A percentile compares a stretch with the other conserved stretches of the same genome.
Evolutionary conservation across 2,888 invertebrate genomes (phyloP).

Genomic region (Rhagophthalmus giganteus): DNA sequence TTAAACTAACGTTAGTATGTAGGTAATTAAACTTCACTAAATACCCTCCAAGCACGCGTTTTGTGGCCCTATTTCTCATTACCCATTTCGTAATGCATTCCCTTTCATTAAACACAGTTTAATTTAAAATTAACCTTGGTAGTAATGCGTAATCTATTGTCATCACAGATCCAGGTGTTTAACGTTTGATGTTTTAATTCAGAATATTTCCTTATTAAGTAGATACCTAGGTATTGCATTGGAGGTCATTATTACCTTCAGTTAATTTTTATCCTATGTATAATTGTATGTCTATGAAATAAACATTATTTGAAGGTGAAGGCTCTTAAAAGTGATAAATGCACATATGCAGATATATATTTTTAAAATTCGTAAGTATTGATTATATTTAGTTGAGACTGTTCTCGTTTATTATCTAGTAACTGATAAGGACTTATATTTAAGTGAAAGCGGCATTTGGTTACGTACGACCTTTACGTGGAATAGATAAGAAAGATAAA

Average conservation of each 20-base stretch:
- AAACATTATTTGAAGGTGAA: too few species aligned
- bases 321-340: not conserved
- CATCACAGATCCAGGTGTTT: too few species aligned
- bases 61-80: constrained; percentile 9
- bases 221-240: too few species aligned
- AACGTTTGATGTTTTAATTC: constrained; percentile 2
- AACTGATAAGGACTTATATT: constrained; percentile 15
- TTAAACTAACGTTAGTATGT: constrained; percentile 4
- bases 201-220: not conserved
- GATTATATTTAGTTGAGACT: not conserved
- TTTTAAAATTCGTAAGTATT: constrained; percentile 1
- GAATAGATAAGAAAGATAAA: constrained; percentile 20
- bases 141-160: too few species aligned
- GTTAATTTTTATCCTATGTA: too few species aligned
- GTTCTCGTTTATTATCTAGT: constrained; percentile 6
- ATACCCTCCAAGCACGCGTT: constrained; percentile 8
- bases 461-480: constrained; percentile 8
- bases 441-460: constrained; percentile 5
- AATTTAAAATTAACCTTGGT: constrained; percentile 15
- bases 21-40: constrained; percentile 12
- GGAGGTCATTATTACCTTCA: too few species aligned
- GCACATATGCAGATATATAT: not conserved
- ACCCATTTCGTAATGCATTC: constrained; percentile 4
- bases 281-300: too few species aligned
- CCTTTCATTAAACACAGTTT: constrained; percentile 13